A percentile compares a stretch with the other conserved stretches of the same genome.
These are phyloP conservation scores for Carterocephalus palaemon DNA, from an alignment of 2,888 invertebrate genomes.

Conservation along the genomic window DNA sequence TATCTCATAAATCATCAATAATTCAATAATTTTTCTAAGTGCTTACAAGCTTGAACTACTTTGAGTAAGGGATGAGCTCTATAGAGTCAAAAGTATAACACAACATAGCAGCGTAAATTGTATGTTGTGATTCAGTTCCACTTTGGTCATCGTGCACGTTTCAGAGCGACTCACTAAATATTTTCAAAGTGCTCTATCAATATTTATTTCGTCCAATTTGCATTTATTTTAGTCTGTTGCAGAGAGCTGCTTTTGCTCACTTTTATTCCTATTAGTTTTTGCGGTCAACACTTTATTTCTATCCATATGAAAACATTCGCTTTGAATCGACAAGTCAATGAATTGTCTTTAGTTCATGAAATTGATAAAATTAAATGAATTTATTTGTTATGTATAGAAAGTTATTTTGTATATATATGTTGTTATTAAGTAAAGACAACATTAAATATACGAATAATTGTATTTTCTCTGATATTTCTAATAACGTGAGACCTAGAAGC, in stretches of 20 bases:
- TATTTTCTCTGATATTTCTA: no score
- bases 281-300: slow-evolving; percentile 36
- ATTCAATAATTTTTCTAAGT: no score
- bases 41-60: no score
- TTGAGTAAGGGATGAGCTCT: no score
- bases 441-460: no score
- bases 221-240: slow-evolving; percentile 58
- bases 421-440: no score
- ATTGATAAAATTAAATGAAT: no score
- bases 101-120: background rate
- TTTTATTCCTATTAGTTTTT: slow-evolving; percentile 59
- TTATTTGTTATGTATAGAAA: no score
- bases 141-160: background rate
- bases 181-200: slow-evolving; percentile 64
- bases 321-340: slow-evolving; percentile 1
- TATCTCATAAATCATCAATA: no score
- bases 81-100: background rate
- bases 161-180: slow-evolving; percentile 47
- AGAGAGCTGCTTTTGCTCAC: slow-evolving; percentile 54
- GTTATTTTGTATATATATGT: no score
- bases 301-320: slow-evolving; percentile 14
- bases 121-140: slow-evolving; percentile 14
- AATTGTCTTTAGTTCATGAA: background rate
- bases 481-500: no score
- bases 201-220: slow-evolving; percentile 65